Base-by-base conservation (phyloP, 2,888 invertebrate genomes). In the Piscicola geometra region DNA sequence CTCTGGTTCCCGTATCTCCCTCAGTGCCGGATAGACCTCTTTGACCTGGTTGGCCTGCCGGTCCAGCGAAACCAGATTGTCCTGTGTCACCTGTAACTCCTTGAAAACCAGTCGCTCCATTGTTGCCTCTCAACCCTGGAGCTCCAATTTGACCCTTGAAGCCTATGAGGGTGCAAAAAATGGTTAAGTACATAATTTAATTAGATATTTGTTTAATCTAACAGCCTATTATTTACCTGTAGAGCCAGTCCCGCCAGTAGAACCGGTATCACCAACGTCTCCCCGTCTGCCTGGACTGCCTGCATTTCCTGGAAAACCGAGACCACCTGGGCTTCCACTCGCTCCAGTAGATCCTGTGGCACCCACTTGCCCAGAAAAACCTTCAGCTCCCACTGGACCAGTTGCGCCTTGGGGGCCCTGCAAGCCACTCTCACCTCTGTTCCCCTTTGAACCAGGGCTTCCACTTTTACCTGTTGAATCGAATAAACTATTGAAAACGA, bases 281-380 rank as follows among this genome's bases (percentile, higher is more conserved):
- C 77, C 77, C 0, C 41, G 30, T 33, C 52, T 60, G 15, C 76
- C 78, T 33, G 74, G 28, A n/a, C 56, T 47, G 25, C 78, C 78
- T 50, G 52, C 3, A 15, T 33, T 28, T 75, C 78, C 78, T 30
- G 35, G 35, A 30, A 33, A 12, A n/a, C 79, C 79, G 35, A 76
- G 41, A 21, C n/a, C 41, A 71, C 80, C 80, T 41, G 76, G 52
- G 28, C 67, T 18, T 41, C 80, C 80, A 47, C 71, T 64, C 36
- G 56, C 35, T 52, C 80, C 80, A 21, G 76, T 77, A 3, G 30
- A 56, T 3, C 78, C 78, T 25, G 21, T 3, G 15, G 18, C 15
- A 1, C 78, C 78, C 21, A 76, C 68, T n/a, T 25, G 33, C 32
- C 79, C 79, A 28, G 56, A 47, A 64, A 41, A 28, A 12, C 77